Evolutionary conservation across 2,888 invertebrate species (phyloP), one percentile per base, ranked within the genome.

Genomic region (Muscina levida): DNA sequence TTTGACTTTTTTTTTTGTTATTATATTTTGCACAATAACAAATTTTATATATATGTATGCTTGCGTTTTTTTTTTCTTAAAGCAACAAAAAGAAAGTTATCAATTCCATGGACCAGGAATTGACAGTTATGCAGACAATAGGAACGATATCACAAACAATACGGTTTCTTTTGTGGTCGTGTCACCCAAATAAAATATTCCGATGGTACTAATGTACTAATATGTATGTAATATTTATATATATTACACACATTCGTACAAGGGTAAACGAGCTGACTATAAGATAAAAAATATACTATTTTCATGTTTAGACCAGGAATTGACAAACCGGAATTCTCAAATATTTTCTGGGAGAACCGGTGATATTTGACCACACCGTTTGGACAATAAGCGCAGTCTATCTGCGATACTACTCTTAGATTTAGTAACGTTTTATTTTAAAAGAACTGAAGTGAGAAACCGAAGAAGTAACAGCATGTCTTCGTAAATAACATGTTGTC

Each of bases 1-100:
- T 8, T 31, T 6, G 4, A 31, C 31, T 31, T 31, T 8, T 31
- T 31, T 8, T 8, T 31, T 6, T 22, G 4, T 51, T 13, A n/a
- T 22, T 4, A 19, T 22, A n/a, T 51, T 51, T 51, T 51, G 51
- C 51, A 51, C 51, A 51, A 51, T 51, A 6, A 53, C 11, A 53
- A 17, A 53, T 8, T 15, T n/a, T n/a, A n/a, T n/a, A n/a, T n/a
- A n/a, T 31, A 48, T 48, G 19, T 19, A 48, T 19, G 19, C 8
- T 17, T 19, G 6, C 19, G 1, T 48, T 15, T 48, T 48, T 48
- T 22, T 51, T 5, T 51, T 51, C 22, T 53, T 24, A 22, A 44
- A 10, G 22, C 22, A 53, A 24, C 24, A 53, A 24, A 24, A 53
- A 53, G 53, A 53, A 53, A 53, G 53, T 24, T 53, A 24, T 10